phyloP scores from a whole-genome alignment of 2,888 invertebrate genomes.

The Drosophila leonis region DNA sequence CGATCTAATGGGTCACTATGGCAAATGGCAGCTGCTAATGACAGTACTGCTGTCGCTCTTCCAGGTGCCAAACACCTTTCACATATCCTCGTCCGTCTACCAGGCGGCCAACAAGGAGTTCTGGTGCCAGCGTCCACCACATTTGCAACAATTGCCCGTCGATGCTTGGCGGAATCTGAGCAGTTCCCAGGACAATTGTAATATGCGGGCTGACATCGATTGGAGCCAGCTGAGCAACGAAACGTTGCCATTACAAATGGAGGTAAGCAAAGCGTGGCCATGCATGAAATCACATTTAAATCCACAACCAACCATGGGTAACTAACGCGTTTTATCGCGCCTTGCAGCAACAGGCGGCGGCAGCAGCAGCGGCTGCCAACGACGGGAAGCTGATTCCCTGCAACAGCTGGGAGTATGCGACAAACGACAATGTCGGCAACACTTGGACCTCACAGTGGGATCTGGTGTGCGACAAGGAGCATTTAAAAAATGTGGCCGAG shows the following conservation, averaged over 20 bases:
- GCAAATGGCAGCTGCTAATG: conserved; percentile 91
- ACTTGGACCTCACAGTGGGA: conserved; percentile 92
- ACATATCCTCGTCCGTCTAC: conserved; percentile 92
- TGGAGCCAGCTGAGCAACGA: conserved; percentile 76
- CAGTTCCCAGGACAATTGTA: conserved; percentile 88
- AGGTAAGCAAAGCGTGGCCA: conserved; percentile 58
- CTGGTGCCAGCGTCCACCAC: conserved; percentile 89
- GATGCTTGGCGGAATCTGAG: conserved; percentile 89
- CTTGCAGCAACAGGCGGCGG: conserved; percentile 47
- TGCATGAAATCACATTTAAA: conserved; percentile 28
- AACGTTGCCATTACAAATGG: conserved; percentile 53
- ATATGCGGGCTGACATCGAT: conserved; percentile 86
- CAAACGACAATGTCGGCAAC: conserved; percentile 86
- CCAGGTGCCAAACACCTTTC: conserved; percentile 93
- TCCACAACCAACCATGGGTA: conserved; percentile 21
- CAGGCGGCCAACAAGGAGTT: conserved; percentile 89
- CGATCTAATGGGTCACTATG: conserved; percentile 90
- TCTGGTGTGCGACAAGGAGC: conserved; percentile 90
- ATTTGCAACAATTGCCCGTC: conserved; percentile 86
- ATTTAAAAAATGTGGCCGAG: conserved; percentile 90
- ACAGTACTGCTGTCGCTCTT: conserved; percentile 91
- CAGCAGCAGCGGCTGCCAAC: conserved; percentile 16
- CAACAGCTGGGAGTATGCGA: conserved; percentile 88
- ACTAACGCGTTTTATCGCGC: conserved; percentile 18
- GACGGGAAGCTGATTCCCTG: conserved; percentile 86